Evolutionary conservation across 2,113 vertebrate genomes (phyloP).

Genomic region (Ceuthmochares aereus): DNA sequence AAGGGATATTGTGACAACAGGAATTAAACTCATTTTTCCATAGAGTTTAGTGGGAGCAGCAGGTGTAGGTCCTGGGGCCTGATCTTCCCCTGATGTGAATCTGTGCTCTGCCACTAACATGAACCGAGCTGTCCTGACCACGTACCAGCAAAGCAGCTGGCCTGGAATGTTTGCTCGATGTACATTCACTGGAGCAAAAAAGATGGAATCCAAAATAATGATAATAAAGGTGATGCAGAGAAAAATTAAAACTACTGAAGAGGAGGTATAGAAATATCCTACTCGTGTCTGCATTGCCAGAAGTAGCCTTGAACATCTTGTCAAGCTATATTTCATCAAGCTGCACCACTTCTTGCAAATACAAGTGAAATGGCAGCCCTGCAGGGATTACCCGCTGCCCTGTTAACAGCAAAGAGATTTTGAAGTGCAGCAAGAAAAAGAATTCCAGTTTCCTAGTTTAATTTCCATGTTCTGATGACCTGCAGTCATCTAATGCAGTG

Average conservation of each 20-base stretch:
- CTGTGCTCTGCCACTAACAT: neutral
- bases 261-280: neutral
- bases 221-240: neutral
- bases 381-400: neutral
- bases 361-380: neutral
- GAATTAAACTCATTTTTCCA: neutral
- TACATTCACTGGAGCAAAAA: neutral
- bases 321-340: neutral
- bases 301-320: neutral
- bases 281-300: neutral
- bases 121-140: neutral
- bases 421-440: neutral
- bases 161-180: neutral
- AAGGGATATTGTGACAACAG: neutral
- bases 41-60: neutral
- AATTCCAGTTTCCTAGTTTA: neutral
- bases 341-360: neutral
- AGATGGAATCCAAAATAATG: neutral
- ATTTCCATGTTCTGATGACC: constrained; percentile 6
- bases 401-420: neutral
- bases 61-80: neutral
- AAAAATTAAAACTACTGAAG: neutral
- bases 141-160: neutral
- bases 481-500: neutral
- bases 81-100: neutral